Percentiles rank a stretch among this genome's conserved stretches.
These are phyloP conservation scores for Chromis chromis DNA, from an alignment of 2,797 vertebrate species.

Conservation along the genomic window DNA sequence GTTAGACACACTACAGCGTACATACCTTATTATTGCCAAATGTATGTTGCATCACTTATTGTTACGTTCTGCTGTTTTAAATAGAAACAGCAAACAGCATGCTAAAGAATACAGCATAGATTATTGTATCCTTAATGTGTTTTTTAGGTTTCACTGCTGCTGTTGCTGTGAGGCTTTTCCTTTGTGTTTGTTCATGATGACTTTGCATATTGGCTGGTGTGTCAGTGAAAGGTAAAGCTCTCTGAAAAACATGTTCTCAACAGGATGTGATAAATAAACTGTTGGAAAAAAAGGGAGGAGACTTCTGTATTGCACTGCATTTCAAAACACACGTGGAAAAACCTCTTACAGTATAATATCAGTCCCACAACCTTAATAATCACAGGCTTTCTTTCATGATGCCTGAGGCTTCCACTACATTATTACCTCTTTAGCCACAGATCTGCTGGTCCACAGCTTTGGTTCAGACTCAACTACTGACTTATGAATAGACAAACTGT, in stretches of 20 bases:
- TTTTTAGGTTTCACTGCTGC: background rate
- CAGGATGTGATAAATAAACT: background rate
- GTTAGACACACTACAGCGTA: background rate
- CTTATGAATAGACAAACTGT: background rate
- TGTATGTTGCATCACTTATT: background rate
- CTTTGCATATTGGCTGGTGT: background rate
- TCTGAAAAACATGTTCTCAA: background rate
- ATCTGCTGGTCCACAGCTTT: background rate
- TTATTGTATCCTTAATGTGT: background rate
- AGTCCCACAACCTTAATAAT: conserved; percentile 1
- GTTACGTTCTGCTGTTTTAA: background rate
- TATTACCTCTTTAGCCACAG: too few species aligned
- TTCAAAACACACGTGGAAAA: conserved; percentile 24
- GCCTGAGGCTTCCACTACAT: too few species aligned
- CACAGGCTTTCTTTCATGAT: conserved; percentile 6
- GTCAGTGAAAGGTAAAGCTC: background rate
- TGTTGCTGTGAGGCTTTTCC: conserved; percentile 1
- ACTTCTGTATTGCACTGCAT: background rate
- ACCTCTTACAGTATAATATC: background rate
- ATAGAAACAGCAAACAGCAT: background rate
- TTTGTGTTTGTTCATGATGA: conserved; percentile 19
- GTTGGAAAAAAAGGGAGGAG: background rate
- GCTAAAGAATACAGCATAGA: background rate
- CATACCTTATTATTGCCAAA: background rate
- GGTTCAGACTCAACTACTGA: background rate